A percentile compares a stretch with the other conserved stretches of the same genome.
phyloP scores from a whole-genome alignment of 2,113 vertebrate species.

The Coptodon bakossiorum region DNA sequence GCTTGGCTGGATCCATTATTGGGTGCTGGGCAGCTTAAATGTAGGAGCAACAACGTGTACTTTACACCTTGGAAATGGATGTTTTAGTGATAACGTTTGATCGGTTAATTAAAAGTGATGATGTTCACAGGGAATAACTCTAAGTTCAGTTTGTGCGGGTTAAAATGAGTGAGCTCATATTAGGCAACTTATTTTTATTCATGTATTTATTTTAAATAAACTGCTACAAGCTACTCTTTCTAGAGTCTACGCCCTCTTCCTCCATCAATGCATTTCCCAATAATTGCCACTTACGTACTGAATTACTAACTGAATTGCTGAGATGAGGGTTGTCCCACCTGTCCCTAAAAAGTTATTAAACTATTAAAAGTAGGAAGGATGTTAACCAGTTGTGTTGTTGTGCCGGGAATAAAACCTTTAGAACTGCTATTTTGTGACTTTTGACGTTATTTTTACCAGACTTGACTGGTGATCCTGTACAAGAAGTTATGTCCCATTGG shows the following conservation, averaged over 20 bases:
- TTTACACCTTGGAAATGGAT: not conserved
- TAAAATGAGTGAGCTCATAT: not conserved
- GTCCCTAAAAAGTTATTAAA: not conserved
- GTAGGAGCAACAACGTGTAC: not conserved
- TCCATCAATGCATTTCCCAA: not conserved
- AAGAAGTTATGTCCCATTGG: not conserved
- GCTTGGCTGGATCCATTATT: not conserved
- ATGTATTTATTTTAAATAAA: not conserved
- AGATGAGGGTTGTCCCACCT: not conserved
- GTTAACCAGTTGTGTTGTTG: not conserved
- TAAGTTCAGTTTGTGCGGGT: not conserved
- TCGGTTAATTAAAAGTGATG: not conserved
- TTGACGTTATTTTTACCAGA: fast-evolving
- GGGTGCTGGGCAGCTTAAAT: not conserved
- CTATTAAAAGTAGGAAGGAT: not conserved
- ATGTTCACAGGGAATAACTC: not conserved
- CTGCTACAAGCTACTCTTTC: not conserved
- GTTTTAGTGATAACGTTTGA: not conserved
- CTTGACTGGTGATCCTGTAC: not conserved
- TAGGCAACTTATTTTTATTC: not conserved
- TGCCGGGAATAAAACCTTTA: not conserved
- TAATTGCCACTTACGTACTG: not conserved
- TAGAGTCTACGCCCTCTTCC: not conserved
- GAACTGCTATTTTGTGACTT: not conserved
- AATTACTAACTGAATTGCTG: not conserved